Base-by-base conservation (phyloP, 2,888 invertebrate genomes). In the Cyrtodaria siliqua region DNA sequence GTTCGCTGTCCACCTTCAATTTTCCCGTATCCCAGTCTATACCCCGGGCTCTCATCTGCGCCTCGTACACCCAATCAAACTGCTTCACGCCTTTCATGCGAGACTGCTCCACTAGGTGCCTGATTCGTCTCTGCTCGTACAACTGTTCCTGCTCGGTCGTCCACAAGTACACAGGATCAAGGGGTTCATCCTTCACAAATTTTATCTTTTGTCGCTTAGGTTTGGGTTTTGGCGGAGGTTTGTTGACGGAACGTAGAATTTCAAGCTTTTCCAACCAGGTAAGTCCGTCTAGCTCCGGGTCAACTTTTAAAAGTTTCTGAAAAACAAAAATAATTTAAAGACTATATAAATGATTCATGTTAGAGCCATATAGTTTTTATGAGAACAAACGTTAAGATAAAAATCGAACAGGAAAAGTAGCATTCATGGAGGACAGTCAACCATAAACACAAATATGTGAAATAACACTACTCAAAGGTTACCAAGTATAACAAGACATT, bases 181-280 rank as follows among this genome's bases (percentile, higher is more conserved):
- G 68, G 2, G 67, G 60, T 2, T 68, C 68, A 27, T 79, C 82
- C 55, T 79, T 81, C 14, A 82, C 66, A 62, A 73, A 86, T 55
- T 73, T 78, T 9, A 86, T 62, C 62, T 79, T 83, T 4, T 68
- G 82, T 33, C 64, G 73, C 55, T 76, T 80, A 14, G 60, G 75
- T 69, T 79, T 83, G 8, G 72, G 64, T 40, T 74, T 83, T 29
- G 77, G 79, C 3, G 79, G 79, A 38, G 61, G 78, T 62, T 85
- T 85, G 68, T 84, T 86, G 14, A 86, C 76, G 8, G 84, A 67
- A 23, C 86, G 79, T 14, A 86, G 63, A 47, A 83, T 62, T 64
- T 85, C 85, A 12, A 86, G 71, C 59, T 83, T 85, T 50, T 87
- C 82, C 18, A 80, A 53, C 84, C 84, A 83, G 8, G 85, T 83